Evolutionary conservation across 2,888 invertebrate genomes (phyloP), one percentile per base, ranked within the genome.

Genomic region (Bugula neritina): DNA sequence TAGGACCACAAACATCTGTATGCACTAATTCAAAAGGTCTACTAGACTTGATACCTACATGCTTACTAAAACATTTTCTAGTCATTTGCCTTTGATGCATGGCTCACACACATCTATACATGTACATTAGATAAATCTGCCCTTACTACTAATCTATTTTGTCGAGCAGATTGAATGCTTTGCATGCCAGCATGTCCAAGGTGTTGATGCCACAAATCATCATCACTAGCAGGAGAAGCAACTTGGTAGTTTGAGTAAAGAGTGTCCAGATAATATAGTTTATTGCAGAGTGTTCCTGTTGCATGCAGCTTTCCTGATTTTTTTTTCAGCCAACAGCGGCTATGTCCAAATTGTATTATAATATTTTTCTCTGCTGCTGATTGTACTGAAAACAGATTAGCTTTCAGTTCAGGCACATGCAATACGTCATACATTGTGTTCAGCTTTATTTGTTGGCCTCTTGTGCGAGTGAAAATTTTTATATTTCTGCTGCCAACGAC

Each of bases 241-340:
- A 10, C 10, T 17, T 52, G 52, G 21, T 52, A 52, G 21, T 52
- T 21, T 21, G 21, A 17, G 21, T 52, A 17, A 52, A 52, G 13
- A 52, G 52, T 5, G 25, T 57, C 57, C 25, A 57, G 57, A 13
- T 57, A 57, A 57, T 57, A 57, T 25, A 57, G 57, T 57, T 57
- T 57, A n/a, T 57, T 25, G 17, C 10, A 23, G 57, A 57, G 10
- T 57, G 57, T 57, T 52, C 52, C 52, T 52, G 52, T 52, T 52
- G 52, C 52, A 52, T 52, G 52, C 21, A 52, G 52, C 21, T 52
- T 52, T 52, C 52, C 52, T 17, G 52, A 52, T 52, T 21, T 17
- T 17, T 52, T 52, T 17, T 52, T 52, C 52, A 52, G 21, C 21
- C 52, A 52, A 52, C 21, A 52, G 21, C 21, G 21, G 52, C 13